A percentile compares a stretch with the other conserved stretches of the same genome.
Conservation (phyloP, 2,113 vertebrate genomes). For the Chionodraco myersi region DNA sequence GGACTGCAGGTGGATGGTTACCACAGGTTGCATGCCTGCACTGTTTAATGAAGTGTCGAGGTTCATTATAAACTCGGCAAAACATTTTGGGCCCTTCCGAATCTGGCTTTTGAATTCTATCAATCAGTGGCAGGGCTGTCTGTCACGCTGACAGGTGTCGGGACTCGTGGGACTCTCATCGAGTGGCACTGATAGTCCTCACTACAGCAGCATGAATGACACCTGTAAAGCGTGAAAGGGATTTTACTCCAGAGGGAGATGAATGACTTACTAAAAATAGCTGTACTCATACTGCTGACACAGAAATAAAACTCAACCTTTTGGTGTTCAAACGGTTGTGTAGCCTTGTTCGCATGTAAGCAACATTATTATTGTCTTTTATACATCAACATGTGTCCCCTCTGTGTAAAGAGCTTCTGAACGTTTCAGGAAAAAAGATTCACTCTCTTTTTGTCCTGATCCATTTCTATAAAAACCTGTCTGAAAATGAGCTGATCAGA, state of each 20-base stretch:
- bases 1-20: constrained; percentile 42
- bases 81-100: constrained; percentile 46
- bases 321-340: neutral
- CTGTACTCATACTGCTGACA: constrained; percentile 6
- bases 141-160: constrained; percentile 51
- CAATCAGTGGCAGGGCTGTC: constrained; percentile 51
- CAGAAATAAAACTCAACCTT: neutral
- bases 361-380: no score
- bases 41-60: constrained; percentile 49
- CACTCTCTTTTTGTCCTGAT: no score
- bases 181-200: constrained; percentile 33
- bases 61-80: constrained; percentile 41
- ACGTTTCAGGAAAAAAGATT: no score
- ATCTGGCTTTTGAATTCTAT: constrained; percentile 23
- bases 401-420: no score
- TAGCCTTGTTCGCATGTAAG: constrained; percentile 21
- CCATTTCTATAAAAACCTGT: no score
- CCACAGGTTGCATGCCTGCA: constrained; percentile 3
- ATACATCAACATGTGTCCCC: no score
- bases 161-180: constrained; percentile 45
- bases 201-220: constrained; percentile 37
- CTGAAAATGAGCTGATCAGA: no score
- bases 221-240: constrained; percentile 45
- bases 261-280: constrained; percentile 15
- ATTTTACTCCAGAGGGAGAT: constrained; percentile 21